phyloP scores from a whole-genome alignment of 2,113 vertebrate genomes.

The Hippocampus zosterae region DNA sequence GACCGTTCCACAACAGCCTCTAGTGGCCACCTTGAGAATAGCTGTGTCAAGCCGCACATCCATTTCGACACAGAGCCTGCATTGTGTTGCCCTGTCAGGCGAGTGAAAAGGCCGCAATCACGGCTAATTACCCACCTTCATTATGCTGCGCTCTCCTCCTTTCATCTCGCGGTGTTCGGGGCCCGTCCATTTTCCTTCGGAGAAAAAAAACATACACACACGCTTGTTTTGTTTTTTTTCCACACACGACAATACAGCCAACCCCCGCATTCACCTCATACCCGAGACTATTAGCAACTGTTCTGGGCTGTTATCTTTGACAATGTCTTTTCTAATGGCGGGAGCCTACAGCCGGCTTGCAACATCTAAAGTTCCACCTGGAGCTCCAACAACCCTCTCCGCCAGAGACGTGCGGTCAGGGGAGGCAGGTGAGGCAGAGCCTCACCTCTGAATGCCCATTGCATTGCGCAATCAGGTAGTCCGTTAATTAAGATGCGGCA shows the following conservation, averaged over 20 bases:
- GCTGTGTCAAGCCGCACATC: constrained; percentile 1
- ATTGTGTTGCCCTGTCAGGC: constrained; percentile 27
- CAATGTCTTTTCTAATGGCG: background rate
- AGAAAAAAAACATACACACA: constrained; percentile 37
- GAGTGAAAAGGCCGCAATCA: constrained; percentile 52
- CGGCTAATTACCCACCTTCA: constrained; percentile 75
- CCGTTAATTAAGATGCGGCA: constrained; percentile 65
- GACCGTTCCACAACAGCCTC: constrained; percentile 57
- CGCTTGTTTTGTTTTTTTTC: constrained; percentile 13
- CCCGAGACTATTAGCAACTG: constrained; percentile 38
- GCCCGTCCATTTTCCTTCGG: constrained; percentile 83
- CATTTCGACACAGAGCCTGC: constrained; percentile 18
- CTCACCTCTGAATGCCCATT: too few species aligned
- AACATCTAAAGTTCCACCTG: constrained; percentile 1
- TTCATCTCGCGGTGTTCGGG: constrained; percentile 82
- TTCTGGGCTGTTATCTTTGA: constrained; percentile 44
- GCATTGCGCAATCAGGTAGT: constrained; percentile 33
- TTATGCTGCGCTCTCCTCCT: constrained; percentile 88
- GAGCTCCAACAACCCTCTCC: constrained; percentile 20
- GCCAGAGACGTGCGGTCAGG: background rate
- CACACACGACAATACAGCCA: background rate
- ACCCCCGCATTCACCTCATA: constrained; percentile 36
- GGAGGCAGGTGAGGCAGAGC: too few species aligned
- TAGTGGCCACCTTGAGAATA: constrained; percentile 41
- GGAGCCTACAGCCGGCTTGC: background rate